Evolutionary conservation across 2,113 vertebrate species (phyloP).

Genomic region (Aptenodytes patagonicus): DNA sequence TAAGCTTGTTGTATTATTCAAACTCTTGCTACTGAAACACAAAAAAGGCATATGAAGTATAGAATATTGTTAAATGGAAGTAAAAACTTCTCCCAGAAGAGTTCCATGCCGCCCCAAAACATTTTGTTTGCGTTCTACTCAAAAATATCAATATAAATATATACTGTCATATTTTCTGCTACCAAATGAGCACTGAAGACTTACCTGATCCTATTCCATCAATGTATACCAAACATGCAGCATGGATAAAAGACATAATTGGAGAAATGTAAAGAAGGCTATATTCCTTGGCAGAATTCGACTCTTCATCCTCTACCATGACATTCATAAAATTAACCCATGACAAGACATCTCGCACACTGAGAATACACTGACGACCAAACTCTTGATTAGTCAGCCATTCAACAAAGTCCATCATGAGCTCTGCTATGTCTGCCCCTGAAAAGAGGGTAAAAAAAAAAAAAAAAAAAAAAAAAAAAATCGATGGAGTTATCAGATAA

Average conservation of each 20-base stretch:
- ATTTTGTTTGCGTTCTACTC: background rate
- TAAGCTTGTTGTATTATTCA: background rate
- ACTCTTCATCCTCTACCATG: constrained; percentile 71
- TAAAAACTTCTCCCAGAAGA: background rate
- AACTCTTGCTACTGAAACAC: background rate
- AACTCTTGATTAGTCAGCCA: constrained; percentile 93
- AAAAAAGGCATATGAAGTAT: background rate
- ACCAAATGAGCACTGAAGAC: background rate
- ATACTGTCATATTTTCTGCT: background rate
- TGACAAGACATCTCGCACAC: constrained; percentile 89
- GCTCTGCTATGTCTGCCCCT: constrained; percentile 86
- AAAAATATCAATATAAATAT: background rate
- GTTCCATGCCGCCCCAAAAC: background rate
- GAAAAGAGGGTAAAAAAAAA: background rate
- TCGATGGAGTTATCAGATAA: background rate
- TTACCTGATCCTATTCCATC: constrained; percentile 95
- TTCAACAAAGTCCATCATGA: constrained; percentile 94
- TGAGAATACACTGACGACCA: constrained; percentile 87
- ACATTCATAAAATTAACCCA: constrained; percentile 94
- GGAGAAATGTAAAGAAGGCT: constrained; percentile 65
- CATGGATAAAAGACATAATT: constrained; percentile 87
- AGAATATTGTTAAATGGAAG: background rate
- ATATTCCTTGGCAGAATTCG: constrained; percentile 4
- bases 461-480: background rate
- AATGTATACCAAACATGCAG: constrained; percentile 91